Evolutionary conservation across 2,113 vertebrate genomes (phyloP).

Genomic region (Lanius collurio): DNA sequence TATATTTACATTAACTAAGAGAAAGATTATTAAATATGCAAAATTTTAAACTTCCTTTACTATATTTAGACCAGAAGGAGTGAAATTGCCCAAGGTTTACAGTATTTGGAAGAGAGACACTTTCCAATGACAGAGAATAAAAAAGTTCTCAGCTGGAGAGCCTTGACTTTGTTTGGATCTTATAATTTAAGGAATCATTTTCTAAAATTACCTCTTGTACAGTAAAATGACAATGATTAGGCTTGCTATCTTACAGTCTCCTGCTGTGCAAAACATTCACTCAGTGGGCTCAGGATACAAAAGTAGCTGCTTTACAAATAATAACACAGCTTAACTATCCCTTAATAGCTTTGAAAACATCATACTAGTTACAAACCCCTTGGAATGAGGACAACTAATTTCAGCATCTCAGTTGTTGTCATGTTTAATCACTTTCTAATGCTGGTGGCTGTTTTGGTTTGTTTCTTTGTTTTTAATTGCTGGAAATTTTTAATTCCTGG

Average conservation of each 20-base stretch:
- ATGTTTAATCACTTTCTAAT: conserved; percentile 45
- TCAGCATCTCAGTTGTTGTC: conserved; percentile 28
- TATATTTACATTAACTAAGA: neutral
- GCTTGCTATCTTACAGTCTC: conserved; percentile 13
- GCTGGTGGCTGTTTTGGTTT: conserved; percentile 31
- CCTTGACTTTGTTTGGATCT: conserved; percentile 44
- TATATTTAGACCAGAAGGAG: neutral
- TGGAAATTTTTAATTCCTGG: conserved; percentile 50
- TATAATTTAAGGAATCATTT: conserved; percentile 61
- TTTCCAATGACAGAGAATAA: neutral
- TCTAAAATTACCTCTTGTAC: conserved; percentile 62
- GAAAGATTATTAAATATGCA: neutral
- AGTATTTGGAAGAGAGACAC: neutral
- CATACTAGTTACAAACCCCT: neutral
- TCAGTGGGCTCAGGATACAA: neutral
- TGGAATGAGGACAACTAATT: conserved; percentile 31
- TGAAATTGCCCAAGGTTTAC: neutral
- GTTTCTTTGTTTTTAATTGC: conserved; percentile 51
- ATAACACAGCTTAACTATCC: conserved; percentile 47
- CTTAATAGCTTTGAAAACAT: conserved; percentile 53
- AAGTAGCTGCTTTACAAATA: conserved; percentile 62
- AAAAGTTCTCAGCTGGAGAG: conserved; percentile 37
- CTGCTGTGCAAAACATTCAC: conserved; percentile 47
- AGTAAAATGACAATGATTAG: conserved; percentile 65
- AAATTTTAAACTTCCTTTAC: neutral